Evolutionary conservation across 2,797 vertebrate species (phyloP), one percentile per base, ranked within the genome.

Genomic region (Paguma larvata): DNA sequence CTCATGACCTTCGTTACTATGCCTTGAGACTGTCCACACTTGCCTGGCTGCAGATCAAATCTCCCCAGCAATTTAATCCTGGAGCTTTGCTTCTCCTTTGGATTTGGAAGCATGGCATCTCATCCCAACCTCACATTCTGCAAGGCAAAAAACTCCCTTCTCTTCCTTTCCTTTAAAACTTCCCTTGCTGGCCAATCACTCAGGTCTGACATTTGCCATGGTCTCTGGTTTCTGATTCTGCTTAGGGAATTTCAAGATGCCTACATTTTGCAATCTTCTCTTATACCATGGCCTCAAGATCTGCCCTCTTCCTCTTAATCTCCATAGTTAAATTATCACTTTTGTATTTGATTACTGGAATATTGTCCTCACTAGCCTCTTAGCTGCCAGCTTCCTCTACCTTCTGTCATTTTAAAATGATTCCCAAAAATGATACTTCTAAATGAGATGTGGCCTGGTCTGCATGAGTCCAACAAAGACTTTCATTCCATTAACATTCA

Each of bases 221-320:
- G 32, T 82, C 70, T 89, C 48, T 56, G 84, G 53, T 77, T 95
- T 82, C 85, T 32, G 67, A 46, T 34, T 93, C 86, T 83, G 80
- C 23, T 75, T 25, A 63, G 11, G 41, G 62, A 88, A 7, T 65
- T 88, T 70, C 85, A n/a, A 70, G 38, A 51, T 82, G 25, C 65
- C 53, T 90, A 21, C 18, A 78, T 88, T 88, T 56, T 77, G 25
- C 56, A 91, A 78, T 59, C 16, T 18, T 85, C n/a, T 95, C 41
- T 93, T 70, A 5, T 38, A 13, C 0, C 13, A 25, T 21, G 23
- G 3, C 53, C 78, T 88, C 56, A 38, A 70, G 44, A 59, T 41
- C 80, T 80, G 53, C 25, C 34, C 65, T 63, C 68, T 44, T 15
- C 8, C 48, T 79, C 62, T 79, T 51, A n/a, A 70, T 77, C 75